Conservation (phyloP, 2,797 vertebrate genomes). For the Malurus leucopterus region DNA sequence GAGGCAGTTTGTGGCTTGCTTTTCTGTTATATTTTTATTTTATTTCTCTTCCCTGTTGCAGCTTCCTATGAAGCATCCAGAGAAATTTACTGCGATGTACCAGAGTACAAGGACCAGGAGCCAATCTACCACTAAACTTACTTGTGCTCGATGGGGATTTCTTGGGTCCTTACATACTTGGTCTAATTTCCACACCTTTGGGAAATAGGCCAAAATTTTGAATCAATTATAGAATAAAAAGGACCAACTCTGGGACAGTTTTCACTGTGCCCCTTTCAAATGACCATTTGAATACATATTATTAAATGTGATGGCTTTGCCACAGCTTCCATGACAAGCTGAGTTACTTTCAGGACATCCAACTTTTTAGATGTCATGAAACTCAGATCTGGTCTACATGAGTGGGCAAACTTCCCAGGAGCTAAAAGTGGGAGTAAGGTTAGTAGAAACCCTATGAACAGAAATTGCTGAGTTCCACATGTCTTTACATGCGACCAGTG, state of each 20-base stretch:
- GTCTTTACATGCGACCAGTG: background rate
- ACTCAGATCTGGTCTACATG: background rate
- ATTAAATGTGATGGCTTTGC: background rate
- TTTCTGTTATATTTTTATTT: background rate
- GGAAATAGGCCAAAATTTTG: background rate
- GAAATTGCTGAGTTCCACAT: background rate
- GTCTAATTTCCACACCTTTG: background rate
- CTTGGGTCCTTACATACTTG: background rate
- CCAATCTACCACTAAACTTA: background rate
- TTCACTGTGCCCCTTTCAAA: background rate
- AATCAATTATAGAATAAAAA: background rate
- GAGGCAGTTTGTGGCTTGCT: background rate
- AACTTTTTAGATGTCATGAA: background rate
- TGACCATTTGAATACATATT: background rate
- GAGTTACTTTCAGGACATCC: background rate
- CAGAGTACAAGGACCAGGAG: background rate
- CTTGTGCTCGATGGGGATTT: accelerated
- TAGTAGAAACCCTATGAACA: background rate
- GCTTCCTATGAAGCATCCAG: background rate
- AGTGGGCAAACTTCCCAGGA: background rate
- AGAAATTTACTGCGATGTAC: background rate
- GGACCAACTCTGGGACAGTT: background rate
- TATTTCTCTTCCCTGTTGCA: background rate
- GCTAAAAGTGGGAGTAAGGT: background rate
- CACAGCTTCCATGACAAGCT: background rate